Evolutionary conservation across 92 coral and sea anemone genomes (phyloP).

Genomic region (Pocillopora grandis): DNA sequence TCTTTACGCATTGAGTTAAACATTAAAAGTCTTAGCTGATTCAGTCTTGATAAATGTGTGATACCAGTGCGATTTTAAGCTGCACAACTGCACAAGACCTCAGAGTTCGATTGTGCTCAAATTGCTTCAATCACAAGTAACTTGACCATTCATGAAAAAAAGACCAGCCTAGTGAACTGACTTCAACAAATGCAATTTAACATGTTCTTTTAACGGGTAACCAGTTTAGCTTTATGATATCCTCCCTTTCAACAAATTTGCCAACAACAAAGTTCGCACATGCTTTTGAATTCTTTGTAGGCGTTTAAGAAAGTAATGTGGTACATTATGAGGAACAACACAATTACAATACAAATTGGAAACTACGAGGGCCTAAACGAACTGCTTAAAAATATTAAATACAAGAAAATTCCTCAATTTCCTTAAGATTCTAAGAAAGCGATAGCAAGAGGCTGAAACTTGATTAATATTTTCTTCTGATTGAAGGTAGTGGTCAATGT

Average conservation of each 20-base stretch:
- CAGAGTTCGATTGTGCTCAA: constrained; percentile 14
- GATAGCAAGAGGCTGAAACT: constrained; percentile 19
- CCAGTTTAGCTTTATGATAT: constrained; percentile 19
- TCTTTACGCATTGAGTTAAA: too few relatives aligned
- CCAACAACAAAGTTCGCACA: constrained; percentile 19
- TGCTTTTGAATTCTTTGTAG: constrained; percentile 23
- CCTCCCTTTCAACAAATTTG: constrained; percentile 18
- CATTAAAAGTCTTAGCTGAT: too few relatives aligned
- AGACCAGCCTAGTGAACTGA: constrained; percentile 22
- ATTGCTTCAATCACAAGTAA: neutral
- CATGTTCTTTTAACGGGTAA: constrained; percentile 33
- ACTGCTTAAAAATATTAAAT: neutral
- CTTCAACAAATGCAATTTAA: constrained; percentile 26
- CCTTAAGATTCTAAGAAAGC: constrained; percentile 2
- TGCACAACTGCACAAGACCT: constrained; percentile 17
- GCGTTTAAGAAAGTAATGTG: constrained; percentile 14
- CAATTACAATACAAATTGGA: constrained; percentile 3
- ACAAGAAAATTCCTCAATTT: neutral
- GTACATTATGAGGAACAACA: constrained; percentile 18
- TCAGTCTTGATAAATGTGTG: too few relatives aligned
- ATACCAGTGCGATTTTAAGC: neutral
- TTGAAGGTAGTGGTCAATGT: constrained; percentile 8
- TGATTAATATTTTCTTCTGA: constrained; percentile 7
- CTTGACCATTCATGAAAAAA: neutral
- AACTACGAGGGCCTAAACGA: constrained; percentile 12